These are phyloP conservation scores for Lerema accius DNA, from an alignment of 1,140 invertebrate genomes.

Conservation along the genomic window DNA sequence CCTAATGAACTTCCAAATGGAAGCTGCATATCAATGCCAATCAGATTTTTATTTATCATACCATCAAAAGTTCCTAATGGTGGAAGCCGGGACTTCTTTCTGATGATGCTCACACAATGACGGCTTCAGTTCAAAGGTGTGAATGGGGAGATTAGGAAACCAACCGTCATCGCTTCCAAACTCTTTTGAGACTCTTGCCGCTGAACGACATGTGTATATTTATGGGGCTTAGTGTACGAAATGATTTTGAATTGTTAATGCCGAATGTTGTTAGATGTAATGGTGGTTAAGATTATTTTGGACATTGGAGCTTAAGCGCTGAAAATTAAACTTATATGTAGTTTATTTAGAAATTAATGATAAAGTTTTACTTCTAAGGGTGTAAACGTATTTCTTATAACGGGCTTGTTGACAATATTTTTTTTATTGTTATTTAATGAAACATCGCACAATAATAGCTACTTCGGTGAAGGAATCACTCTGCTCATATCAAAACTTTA, in stretches of 20 bases:
- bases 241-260: not conserved
- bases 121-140: constrained; percentile 47
- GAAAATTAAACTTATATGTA: too few species aligned
- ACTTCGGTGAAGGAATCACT: too few species aligned
- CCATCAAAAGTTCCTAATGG: constrained; percentile 71
- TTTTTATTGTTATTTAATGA: too few species aligned
- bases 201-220: constrained; percentile 12
- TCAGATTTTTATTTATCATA: constrained; percentile 76
- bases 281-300: too few species aligned
- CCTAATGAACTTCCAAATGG: constrained; percentile 80
- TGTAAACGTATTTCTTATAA: too few species aligned
- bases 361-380: too few species aligned
- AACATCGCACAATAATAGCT: too few species aligned
- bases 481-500: too few species aligned
- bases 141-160: constrained; percentile 45
- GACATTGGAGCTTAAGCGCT: too few species aligned
- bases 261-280: not conserved
- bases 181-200: not conserved
- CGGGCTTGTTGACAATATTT: too few species aligned
- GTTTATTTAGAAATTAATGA: too few species aligned
- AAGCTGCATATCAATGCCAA: constrained; percentile 77
- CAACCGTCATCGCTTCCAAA: constrained; percentile 28
- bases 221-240: not conserved
- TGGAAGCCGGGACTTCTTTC: constrained; percentile 43
- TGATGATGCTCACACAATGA: constrained; percentile 50